Evolutionary conservation across 2,888 invertebrate genomes (phyloP).

Genomic region (Trissonchulus sp.): DNA sequence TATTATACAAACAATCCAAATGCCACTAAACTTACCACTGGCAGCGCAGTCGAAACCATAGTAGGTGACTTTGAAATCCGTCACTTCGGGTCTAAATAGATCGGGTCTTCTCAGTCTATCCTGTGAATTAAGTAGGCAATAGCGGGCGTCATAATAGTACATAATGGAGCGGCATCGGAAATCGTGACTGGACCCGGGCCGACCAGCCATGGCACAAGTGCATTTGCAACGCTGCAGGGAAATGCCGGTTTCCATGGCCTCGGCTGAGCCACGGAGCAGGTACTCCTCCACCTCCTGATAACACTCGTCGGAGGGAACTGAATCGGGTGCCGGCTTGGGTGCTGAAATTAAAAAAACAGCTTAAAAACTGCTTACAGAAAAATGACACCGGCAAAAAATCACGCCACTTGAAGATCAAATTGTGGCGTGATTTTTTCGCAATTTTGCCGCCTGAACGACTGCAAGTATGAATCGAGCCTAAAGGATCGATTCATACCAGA

Average conservation of each 20-base stretch:
- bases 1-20: too few relatives aligned
- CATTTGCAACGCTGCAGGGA: slow-evolving; percentile 44
- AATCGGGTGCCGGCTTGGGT: slow-evolving; percentile 15
- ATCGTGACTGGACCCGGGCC: neutral
- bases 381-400: too few relatives aligned
- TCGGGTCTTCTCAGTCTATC: slow-evolving; percentile 39
- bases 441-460: too few relatives aligned
- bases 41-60: slow-evolving; percentile 20
- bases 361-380: too few relatives aligned
- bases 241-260: slow-evolving; percentile 46
- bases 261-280: slow-evolving; percentile 45
- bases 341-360: slow-evolving; percentile 3
- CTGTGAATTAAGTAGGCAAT: slow-evolving; percentile 48
- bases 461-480: too few relatives aligned
- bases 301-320: slow-evolving; percentile 29
- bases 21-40: slow-evolving; percentile 14
- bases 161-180: slow-evolving; percentile 43
- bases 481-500: too few relatives aligned
- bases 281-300: slow-evolving; percentile 37
- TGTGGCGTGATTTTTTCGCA: too few relatives aligned
- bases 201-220: slow-evolving; percentile 16
- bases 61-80: slow-evolving; percentile 20
- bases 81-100: slow-evolving; percentile 16
- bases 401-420: too few relatives aligned
- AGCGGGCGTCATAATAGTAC: slow-evolving; percentile 47